Evolutionary conservation across 2,113 vertebrate species (phyloP).

Genomic region (Scatophagus argus): DNA sequence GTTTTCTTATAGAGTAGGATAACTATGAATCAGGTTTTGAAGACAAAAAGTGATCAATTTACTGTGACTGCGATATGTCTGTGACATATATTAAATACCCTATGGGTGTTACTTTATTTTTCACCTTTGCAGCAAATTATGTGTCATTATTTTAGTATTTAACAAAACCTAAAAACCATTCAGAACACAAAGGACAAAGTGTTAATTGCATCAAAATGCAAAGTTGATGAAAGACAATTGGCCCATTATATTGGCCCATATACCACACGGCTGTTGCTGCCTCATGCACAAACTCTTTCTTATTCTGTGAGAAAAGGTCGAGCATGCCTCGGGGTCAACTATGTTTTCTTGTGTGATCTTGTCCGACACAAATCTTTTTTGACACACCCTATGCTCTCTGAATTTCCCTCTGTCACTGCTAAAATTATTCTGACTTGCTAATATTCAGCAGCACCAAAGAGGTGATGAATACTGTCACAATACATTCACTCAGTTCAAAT

Average conservation of each 20-base stretch:
- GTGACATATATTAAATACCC: background rate
- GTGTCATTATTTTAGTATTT: background rate
- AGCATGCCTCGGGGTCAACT: slow-evolving; percentile 13
- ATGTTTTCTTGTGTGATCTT: slow-evolving; percentile 8
- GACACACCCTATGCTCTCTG: slow-evolving; percentile 35
- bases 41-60: background rate
- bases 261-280: slow-evolving; percentile 4
- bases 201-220: background rate
- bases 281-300: slow-evolving; percentile 20
- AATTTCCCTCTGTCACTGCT: slow-evolving; percentile 45
- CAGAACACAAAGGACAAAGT: background rate
- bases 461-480: background rate
- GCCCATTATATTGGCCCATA: background rate
- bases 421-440: slow-evolving; percentile 6
- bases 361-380: background rate
- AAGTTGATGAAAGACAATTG: background rate
- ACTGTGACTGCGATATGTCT: background rate
- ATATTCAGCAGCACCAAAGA: background rate
- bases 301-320: slow-evolving; percentile 47
- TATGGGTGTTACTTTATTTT: background rate
- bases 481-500: background rate
- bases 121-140: background rate
- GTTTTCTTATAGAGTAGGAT: background rate
- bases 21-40: background rate
- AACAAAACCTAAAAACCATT: background rate